Evolutionary conservation across 92 coral and sea anemone species (phyloP).

Genomic region (Porites evermanni): DNA sequence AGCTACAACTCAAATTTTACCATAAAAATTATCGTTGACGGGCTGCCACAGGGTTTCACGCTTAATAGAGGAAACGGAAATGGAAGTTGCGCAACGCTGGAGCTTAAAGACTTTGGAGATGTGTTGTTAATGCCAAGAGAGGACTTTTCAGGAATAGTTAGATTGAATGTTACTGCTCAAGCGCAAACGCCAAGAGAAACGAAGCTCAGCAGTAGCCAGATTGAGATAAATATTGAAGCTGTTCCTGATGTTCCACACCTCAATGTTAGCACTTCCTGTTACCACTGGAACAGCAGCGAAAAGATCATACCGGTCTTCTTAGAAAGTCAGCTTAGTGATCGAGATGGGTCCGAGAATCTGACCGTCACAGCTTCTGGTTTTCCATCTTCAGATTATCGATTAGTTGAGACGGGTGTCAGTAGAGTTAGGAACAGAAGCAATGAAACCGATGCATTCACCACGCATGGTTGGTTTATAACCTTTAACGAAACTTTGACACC

Average conservation of each 20-base stretch:
- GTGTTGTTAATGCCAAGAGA: slow-evolving; percentile 42
- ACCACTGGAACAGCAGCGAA: slow-evolving; percentile 28
- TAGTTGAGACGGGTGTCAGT: not conserved
- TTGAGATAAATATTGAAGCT: slow-evolving; percentile 50
- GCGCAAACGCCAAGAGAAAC: slow-evolving; percentile 30
- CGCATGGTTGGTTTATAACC: slow-evolving; percentile 12
- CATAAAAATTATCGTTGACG: slow-evolving; percentile 46
- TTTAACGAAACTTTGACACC: slow-evolving; percentile 39
- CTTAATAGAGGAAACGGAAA: slow-evolving; percentile 58
- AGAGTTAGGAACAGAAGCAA: slow-evolving; percentile 5
- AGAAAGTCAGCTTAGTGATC: slow-evolving; percentile 40
- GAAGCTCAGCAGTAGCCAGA: not conserved
- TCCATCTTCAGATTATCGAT: slow-evolving; percentile 52
- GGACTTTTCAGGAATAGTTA: slow-evolving; percentile 58
- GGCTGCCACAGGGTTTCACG: slow-evolving; percentile 44
- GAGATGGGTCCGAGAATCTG: slow-evolving; percentile 72
- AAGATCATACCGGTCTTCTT: slow-evolving; percentile 54
- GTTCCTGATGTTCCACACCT: slow-evolving; percentile 63
- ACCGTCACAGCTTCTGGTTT: slow-evolving; percentile 51
- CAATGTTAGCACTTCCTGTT: slow-evolving; percentile 47
- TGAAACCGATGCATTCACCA: not conserved
- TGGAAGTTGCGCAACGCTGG: slow-evolving; percentile 22
- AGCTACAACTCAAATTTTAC: slow-evolving; percentile 26
- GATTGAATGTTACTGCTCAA: slow-evolving; percentile 44
- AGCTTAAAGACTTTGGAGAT: slow-evolving; percentile 62